Evolutionary conservation across 2,888 invertebrate genomes (phyloP).

Genomic region (Nemotelus nigrinus): DNA sequence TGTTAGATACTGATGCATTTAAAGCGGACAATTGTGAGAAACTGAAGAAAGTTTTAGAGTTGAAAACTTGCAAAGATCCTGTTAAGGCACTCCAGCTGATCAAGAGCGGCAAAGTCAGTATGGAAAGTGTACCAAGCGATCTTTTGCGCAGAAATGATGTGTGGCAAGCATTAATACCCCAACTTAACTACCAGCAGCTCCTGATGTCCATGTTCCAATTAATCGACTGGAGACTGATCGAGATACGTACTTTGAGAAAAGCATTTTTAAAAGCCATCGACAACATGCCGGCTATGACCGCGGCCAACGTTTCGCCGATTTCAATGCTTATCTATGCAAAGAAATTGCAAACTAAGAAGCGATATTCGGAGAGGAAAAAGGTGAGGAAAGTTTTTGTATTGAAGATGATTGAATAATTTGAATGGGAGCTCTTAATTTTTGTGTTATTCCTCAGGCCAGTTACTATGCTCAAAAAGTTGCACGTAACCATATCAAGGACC

Average conservation of each 20-base stretch:
- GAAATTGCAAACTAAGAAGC: slow-evolving; percentile 26
- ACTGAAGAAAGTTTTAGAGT: slow-evolving; percentile 53
- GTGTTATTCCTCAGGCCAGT: not conserved
- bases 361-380: slow-evolving; percentile 49
- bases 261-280: slow-evolving; percentile 52
- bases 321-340: slow-evolving; percentile 55
- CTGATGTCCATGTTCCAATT: slow-evolving; percentile 56
- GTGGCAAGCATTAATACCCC: slow-evolving; percentile 55
- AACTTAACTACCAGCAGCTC: slow-evolving; percentile 57
- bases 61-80: slow-evolving; percentile 55
- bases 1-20: not conserved
- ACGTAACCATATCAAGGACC: slow-evolving; percentile 22
- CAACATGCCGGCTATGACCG: slow-evolving; percentile 52
- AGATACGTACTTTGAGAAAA: slow-evolving; percentile 52
- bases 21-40: slow-evolving; percentile 20
- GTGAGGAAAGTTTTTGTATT: slow-evolving; percentile 19
- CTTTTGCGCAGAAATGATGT: slow-evolving; percentile 53
- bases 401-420: not conserved
- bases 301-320: slow-evolving; percentile 57
- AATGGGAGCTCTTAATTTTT: not conserved
- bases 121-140: slow-evolving; percentile 58
- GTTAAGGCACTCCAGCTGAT: slow-evolving; percentile 49
- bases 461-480: slow-evolving; percentile 18
- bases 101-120: slow-evolving; percentile 54
- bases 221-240: slow-evolving; percentile 53